Conservation (phyloP, 2,888 invertebrate genomes). For the Hirtodrosophila trivittata region DNA sequence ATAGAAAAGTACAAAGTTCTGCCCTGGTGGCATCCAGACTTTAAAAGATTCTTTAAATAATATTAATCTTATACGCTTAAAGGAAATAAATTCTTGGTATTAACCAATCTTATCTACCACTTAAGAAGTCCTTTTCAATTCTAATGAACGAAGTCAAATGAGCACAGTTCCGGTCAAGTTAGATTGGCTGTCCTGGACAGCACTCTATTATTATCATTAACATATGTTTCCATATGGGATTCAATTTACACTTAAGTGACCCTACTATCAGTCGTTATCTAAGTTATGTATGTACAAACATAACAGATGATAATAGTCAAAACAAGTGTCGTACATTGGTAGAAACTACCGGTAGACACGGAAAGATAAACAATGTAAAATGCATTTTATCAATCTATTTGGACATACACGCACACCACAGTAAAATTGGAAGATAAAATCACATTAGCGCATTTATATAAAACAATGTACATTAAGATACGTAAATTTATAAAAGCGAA, state of each 20-base stretch:
- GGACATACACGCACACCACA: neutral
- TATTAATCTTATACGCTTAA: too few species aligned
- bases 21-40: slow-evolving; percentile 89
- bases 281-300: slow-evolving; percentile 9
- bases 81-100: too few species aligned
- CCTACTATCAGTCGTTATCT: slow-evolving; percentile 35
- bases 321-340: slow-evolving; percentile 49
- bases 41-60: slow-evolving; percentile 72
- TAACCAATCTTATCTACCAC: too few species aligned
- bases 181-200: too few species aligned
- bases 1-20: slow-evolving; percentile 85
- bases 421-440: slow-evolving; percentile 2
- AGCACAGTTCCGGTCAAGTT: too few species aligned
- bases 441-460: slow-evolving; percentile 10
- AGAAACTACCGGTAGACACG: slow-evolving; percentile 11
- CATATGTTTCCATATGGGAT: too few species aligned
- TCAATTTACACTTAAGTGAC: too few species aligned
- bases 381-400: slow-evolving; percentile 6
- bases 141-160: too few species aligned
- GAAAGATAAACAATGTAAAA: slow-evolving; percentile 26
- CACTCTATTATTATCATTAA: too few species aligned
- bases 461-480: slow-evolving; percentile 25
- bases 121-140: too few species aligned
- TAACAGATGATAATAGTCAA: slow-evolving; percentile 6
- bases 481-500: slow-evolving; percentile 63